Base-by-base conservation (phyloP, 2,797 vertebrate genomes). In the Chrysocyon brachyurus region DNA sequence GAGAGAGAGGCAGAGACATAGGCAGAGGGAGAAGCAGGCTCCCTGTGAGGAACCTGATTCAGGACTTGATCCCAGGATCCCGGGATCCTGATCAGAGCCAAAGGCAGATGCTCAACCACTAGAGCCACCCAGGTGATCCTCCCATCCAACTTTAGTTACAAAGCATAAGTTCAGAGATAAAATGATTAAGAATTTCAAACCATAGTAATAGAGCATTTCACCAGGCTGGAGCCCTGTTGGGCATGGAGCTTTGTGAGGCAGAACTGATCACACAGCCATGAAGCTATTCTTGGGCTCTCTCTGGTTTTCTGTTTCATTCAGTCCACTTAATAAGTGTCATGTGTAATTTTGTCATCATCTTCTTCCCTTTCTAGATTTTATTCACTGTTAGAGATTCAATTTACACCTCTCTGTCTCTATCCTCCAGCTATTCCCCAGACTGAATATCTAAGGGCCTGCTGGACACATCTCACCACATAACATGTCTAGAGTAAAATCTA, bases 401-500 rank as follows among this genome's bases (percentile, higher is more conserved):
- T 19, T 68, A 79, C n/a, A 54, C 66, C 26, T 31, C 57, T 17
- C 56, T 61, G 4, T 84, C 61, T 97, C 21, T n/a, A 63, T 22
- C 6, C 87, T 56, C 26, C 40, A 75, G 56, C 7, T 64, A 87
- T 83, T 10, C n/a, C 57, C 16, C 4, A 28, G 64, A 28, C 66
- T 75, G 36, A 84, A 16, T 70, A 52, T 40, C 31, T 15, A 73
- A 59, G 16, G 88, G 26, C 16, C 12, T 85, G 31, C 33, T 6
- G 24, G 91, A 56, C 14, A 10, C 40, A 54, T 83, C 59, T 83
- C 40, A 90, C 68, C 46, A 73, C 10, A 56, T 12, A 93, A 33
- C 28, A 15, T 17, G 4, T 72, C 26, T 87, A 86, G 73, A 91
- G 66, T 92, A 66, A 84, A 96, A 96, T 31, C 21, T 31, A n/a